A percentile compares a stretch with the other conserved stretches of the same genome.
Evolutionary conservation across 2,888 invertebrate genomes (phyloP).

Genomic region (Octonoba sinensis): DNA sequence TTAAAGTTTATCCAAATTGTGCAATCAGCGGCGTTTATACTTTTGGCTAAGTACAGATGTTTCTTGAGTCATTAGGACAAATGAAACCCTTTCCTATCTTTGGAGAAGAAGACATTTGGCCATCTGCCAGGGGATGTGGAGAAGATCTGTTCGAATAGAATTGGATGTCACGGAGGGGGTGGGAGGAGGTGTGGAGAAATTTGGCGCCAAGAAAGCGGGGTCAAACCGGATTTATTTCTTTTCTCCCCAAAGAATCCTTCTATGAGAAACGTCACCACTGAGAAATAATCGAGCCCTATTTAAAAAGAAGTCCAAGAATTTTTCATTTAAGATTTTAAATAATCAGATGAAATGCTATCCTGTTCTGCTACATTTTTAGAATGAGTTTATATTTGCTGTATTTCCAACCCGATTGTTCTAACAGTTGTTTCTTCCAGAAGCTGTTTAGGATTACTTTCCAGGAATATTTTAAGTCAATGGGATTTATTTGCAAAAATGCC

Average conservation of each 20-base stretch:
- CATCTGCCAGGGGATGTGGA: conserved; percentile 36
- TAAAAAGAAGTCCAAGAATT: too few species aligned
- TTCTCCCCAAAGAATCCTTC: conserved; percentile 1
- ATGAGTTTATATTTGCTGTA: too few species aligned
- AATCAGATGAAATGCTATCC: too few species aligned
- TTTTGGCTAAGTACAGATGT: conserved; percentile 56
- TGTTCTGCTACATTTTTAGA: too few species aligned
- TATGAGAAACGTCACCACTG: too few species aligned
- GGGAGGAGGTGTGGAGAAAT: conserved; percentile 3
- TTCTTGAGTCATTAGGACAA: conserved; percentile 58
- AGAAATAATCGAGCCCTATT: too few species aligned
- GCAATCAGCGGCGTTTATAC: conserved; percentile 32
- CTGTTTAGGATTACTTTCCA: too few species aligned
- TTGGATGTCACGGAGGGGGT: conserved; percentile 30
- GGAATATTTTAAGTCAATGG: too few species aligned
- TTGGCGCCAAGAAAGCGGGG: conserved; percentile 50
- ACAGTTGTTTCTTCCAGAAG: too few species aligned
- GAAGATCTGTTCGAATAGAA: conserved; percentile 48
- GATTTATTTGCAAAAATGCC: too few species aligned
- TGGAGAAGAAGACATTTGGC: conserved; percentile 51
- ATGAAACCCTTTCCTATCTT: conserved; percentile 32
- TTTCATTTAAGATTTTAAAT: too few species aligned
- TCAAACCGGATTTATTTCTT: conserved; percentile 35
- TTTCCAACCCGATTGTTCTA: too few species aligned
- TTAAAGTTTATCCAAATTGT: not conserved